Evolutionary conservation across 1,140 invertebrate genomes (phyloP).

Genomic region (Cylas formicarius): DNA sequence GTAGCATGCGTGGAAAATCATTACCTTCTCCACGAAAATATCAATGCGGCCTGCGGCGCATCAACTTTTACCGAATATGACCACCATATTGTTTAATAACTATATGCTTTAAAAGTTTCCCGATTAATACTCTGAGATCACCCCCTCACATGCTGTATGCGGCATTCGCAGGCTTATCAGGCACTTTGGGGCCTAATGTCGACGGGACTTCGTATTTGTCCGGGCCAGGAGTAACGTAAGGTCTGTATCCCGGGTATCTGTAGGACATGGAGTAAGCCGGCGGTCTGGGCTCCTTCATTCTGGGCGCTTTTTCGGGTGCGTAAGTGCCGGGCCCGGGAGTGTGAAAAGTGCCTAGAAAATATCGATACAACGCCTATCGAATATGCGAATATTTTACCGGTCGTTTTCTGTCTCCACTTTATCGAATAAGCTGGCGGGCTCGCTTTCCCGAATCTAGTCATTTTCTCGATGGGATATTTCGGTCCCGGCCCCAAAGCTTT

Average conservation of each 20-base stretch:
- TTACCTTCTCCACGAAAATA: no score
- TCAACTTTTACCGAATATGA: no score
- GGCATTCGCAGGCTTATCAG: conserved; percentile 39
- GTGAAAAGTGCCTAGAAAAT: conserved; percentile 29
- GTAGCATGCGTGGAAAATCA: no score
- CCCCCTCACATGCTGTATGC: conserved; percentile 49
- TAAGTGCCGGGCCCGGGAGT: conserved; percentile 52
- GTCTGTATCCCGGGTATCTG: conserved; percentile 31
- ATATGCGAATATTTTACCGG: conserved; percentile 21
- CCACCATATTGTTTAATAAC: no score
- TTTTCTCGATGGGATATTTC: conserved; percentile 43
- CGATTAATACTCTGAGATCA: conserved; percentile 24
- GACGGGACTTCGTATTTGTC: conserved; percentile 50
- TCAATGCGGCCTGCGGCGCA: no score
- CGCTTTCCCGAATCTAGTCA: conserved; percentile 42
- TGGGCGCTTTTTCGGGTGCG: conserved; percentile 44
- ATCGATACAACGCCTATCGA: not conserved
- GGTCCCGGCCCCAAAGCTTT: conserved; percentile 45
- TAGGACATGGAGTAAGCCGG: conserved; percentile 50
- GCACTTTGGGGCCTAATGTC: conserved; percentile 39
- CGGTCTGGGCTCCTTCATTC: conserved; percentile 44
- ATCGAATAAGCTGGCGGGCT: conserved; percentile 43
- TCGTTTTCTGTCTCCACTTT: conserved; percentile 24
- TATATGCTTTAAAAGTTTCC: not conserved
- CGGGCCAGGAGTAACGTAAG: conserved; percentile 48